Percentiles rank a stretch among this genome's conserved stretches.
These are phyloP conservation scores for Corythaixoides concolor DNA, from an alignment of 2,113 vertebrate genomes.

Conservation along the genomic window DNA sequence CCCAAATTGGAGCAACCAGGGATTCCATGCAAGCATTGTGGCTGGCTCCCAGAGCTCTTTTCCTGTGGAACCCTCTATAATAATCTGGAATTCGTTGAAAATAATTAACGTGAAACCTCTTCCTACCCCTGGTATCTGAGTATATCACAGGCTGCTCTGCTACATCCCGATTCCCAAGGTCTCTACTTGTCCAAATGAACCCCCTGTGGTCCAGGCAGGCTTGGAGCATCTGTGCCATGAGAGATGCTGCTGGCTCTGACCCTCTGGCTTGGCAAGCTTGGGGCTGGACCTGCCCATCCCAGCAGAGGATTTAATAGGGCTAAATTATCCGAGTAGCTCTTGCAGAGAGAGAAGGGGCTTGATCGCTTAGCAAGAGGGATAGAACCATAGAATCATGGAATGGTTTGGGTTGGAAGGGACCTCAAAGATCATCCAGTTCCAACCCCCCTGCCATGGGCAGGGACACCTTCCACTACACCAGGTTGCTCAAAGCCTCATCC, in stretches of 20 bases:
- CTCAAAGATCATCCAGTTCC: no score
- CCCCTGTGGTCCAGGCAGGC: neutral
- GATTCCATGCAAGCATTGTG: neutral
- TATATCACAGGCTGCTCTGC: neutral
- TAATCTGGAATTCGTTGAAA: neutral
- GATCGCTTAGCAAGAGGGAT: neutral
- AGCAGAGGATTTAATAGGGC: neutral
- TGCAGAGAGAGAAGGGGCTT: neutral
- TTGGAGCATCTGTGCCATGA: neutral
- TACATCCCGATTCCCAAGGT: neutral
- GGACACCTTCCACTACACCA: no score
- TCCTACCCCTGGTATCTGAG: neutral
- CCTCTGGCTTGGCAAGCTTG: neutral
- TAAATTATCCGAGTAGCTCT: neutral
- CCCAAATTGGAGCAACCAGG: neutral
- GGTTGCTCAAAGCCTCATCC: no score
- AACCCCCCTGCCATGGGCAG: no score
- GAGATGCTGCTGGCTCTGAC: neutral
- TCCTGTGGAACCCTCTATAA: neutral
- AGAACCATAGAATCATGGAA: no score
- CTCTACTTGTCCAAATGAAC: neutral
- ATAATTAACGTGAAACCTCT: neutral
- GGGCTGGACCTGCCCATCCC: neutral
- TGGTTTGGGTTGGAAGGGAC: no score
- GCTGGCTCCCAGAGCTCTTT: neutral